A percentile compares a stretch with the other conserved stretches of the same genome.
phyloP scores from a whole-genome alignment of 2,113 vertebrate genomes.

The Tyto alba region DNA sequence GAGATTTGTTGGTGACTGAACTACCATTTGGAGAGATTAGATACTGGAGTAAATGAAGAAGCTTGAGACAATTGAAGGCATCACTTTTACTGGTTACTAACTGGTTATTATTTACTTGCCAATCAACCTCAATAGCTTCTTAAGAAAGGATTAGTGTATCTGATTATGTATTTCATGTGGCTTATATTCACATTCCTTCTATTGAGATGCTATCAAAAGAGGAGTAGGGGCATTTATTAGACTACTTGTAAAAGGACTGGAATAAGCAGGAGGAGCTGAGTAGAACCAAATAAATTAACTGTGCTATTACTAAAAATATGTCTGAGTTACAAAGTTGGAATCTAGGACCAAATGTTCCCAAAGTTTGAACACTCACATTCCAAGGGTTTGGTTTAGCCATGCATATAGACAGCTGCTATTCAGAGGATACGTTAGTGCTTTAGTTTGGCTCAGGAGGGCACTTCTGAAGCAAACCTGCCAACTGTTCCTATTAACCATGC shows the following conservation, averaged over 20 bases:
- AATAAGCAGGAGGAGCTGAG: not conserved
- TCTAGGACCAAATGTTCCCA: not conserved
- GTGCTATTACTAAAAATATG: not conserved
- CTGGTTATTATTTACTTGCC: not conserved
- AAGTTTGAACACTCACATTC: not conserved
- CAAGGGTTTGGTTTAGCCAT: not conserved
- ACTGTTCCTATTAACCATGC: not conserved
- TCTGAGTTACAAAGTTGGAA: not conserved
- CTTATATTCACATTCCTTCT: not conserved
- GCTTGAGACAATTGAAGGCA: not conserved
- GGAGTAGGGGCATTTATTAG: not conserved
- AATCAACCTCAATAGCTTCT: not conserved
- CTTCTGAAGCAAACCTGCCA: not conserved
- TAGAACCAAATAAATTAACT: not conserved
- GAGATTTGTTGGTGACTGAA: not conserved
- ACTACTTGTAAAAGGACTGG: not conserved
- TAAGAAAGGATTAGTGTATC: not conserved
- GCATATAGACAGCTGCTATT: not conserved
- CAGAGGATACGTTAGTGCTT: not conserved
- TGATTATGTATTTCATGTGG: not conserved
- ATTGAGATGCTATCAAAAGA: not conserved
- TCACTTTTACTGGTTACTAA: not conserved
- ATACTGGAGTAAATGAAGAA: not conserved
- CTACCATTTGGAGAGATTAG: not conserved
- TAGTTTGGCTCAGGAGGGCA: not conserved